Evolutionary conservation across 2,797 vertebrate genomes (phyloP).

Genomic region (Trachops cirrhosus): DNA sequence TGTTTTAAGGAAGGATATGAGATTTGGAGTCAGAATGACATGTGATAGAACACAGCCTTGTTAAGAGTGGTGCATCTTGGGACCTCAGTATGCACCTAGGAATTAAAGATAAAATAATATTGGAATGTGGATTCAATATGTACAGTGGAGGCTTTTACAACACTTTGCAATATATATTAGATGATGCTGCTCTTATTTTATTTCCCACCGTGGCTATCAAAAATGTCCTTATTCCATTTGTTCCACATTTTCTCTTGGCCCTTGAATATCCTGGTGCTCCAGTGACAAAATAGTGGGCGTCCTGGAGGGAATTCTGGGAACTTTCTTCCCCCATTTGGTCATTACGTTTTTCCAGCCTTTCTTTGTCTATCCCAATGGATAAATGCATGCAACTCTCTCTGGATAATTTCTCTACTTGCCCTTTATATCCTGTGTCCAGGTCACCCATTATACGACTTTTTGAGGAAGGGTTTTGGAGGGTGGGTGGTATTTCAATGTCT

Average conservation of each 20-base stretch:
- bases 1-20: neutral
- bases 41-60: neutral
- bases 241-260: neutral
- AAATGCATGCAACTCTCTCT: neutral
- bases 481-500: neutral
- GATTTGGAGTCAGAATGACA: neutral
- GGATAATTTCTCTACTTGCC: neutral
- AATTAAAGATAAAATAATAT: neutral
- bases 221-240: neutral
- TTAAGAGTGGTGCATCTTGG: neutral
- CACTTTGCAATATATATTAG: accelerated
- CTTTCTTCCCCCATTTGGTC: neutral
- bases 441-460: neutral
- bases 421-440: accelerated
- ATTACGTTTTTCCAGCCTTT: neutral
- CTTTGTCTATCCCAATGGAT: neutral
- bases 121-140: neutral
- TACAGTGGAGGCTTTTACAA: neutral
- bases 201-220: neutral
- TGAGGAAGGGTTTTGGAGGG: too few species aligned
- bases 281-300: neutral
- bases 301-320: accelerated
- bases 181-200: neutral
- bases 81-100: neutral
- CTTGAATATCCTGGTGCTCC: neutral